Percentiles rank a stretch among this genome's conserved stretches.
phyloP scores from a whole-genome alignment of 2,888 invertebrate genomes.

The Neoascia interrupta region DNA sequence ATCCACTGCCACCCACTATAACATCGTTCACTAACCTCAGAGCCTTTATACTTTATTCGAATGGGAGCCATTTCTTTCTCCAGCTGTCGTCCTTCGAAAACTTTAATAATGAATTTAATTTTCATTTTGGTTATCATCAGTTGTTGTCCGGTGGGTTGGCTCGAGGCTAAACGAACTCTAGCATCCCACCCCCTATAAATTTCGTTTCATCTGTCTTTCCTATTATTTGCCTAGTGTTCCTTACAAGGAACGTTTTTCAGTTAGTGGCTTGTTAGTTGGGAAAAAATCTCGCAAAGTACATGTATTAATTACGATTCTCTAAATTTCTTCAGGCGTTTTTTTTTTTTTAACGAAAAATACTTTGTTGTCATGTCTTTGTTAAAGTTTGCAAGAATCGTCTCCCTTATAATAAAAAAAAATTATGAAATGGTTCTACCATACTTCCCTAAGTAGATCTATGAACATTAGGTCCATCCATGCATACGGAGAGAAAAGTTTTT shows the following conservation, averaged over 20 bases:
- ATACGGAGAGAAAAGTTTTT: no score
- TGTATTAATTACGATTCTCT: constrained; percentile 37
- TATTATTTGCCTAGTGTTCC: constrained; percentile 27
- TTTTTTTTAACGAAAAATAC: no score
- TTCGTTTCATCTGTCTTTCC: background rate
- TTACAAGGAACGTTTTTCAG: constrained; percentile 20
- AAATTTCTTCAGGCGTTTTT: no score
- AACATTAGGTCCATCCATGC: no score
- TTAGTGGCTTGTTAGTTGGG: constrained; percentile 15
- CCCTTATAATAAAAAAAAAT: no score
- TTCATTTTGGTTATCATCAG: constrained; percentile 64
- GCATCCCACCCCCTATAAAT: background rate
- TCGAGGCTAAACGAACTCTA: constrained; percentile 20
- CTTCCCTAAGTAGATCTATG: no score
- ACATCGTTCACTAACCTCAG: constrained; percentile 52
- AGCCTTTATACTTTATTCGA: constrained; percentile 24
- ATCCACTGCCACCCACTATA: constrained; percentile 24
- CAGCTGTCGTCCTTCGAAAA: constrained; percentile 58
- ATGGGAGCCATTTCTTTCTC: constrained; percentile 43
- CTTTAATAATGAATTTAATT: constrained; percentile 67
- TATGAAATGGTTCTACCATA: no score
- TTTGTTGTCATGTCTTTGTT: no score
- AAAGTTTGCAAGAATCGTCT: no score
- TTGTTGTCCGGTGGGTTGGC: constrained; percentile 42
- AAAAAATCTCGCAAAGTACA: no score